phyloP scores from a whole-genome alignment of 1,140 invertebrate genomes.

The Heliconius eleuchia region DNA sequence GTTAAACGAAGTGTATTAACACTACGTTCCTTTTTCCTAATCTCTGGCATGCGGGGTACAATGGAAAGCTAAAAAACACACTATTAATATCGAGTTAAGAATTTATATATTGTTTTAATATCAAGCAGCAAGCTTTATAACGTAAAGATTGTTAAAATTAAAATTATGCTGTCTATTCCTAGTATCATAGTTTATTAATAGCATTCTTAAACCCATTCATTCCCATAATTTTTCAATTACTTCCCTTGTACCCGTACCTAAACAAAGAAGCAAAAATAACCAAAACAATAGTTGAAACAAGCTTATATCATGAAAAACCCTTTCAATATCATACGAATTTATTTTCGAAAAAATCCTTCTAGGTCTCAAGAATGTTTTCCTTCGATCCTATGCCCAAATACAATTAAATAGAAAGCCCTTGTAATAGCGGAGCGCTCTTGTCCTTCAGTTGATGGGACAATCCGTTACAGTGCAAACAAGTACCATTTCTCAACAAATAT shows the following conservation, averaged over 20 bases:
- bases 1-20: too few species aligned
- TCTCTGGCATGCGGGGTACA: too few species aligned
- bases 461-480: constrained; percentile 22
- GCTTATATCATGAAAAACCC: background rate
- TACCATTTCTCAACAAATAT: constrained; percentile 9
- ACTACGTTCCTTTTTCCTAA: too few species aligned
- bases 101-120: too few species aligned
- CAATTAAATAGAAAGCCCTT: constrained; percentile 30
- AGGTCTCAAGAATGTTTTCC: constrained; percentile 12
- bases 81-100: too few species aligned
- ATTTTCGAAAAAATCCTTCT: constrained; percentile 2
- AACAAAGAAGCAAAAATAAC: background rate
- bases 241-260: background rate
- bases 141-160: too few species aligned
- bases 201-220: background rate
- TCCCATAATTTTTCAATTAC: background rate
- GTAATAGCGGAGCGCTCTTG: constrained; percentile 13
- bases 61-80: too few species aligned
- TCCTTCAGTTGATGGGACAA: constrained; percentile 24
- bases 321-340: background rate
- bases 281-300: background rate
- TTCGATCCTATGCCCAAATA: constrained; percentile 24
- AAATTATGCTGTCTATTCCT: too few species aligned
- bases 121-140: too few species aligned
- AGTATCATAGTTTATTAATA: background rate